These are phyloP conservation scores for Phylloscopus whistleri DNA, from an alignment of 2,113 vertebrate species.

Conservation along the genomic window DNA sequence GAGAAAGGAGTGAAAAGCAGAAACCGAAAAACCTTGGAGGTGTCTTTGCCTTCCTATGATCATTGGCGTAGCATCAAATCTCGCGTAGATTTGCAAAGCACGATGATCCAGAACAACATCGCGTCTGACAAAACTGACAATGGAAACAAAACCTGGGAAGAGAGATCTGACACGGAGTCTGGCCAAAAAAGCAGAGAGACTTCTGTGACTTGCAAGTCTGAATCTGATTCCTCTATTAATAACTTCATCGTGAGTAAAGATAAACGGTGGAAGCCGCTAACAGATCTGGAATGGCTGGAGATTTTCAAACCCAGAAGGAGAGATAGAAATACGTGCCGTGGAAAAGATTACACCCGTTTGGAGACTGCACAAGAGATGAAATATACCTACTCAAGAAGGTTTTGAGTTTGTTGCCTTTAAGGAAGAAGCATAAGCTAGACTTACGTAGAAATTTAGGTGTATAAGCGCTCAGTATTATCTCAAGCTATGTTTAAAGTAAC, in stretches of 20 bases:
- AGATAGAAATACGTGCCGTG: background rate
- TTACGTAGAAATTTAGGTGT: background rate
- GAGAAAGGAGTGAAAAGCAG: background rate
- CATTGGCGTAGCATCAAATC: background rate
- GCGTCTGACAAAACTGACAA: background rate
- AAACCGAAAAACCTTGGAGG: background rate
- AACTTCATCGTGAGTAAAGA: background rate
- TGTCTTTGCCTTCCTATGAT: background rate
- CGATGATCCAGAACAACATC: background rate
- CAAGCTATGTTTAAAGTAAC: background rate
- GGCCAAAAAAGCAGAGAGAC: background rate
- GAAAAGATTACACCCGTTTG: background rate
- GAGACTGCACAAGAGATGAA: background rate
- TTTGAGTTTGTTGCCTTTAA: background rate
- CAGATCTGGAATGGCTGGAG: conserved; percentile 63
- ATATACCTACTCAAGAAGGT: conserved; percentile 28
- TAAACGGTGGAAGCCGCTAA: background rate
- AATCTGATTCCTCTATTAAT: background rate
- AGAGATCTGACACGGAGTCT: background rate
- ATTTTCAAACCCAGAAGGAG: conserved; percentile 58
- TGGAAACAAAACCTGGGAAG: background rate
- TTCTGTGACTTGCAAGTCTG: background rate
- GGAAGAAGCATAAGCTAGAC: background rate
- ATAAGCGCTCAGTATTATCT: background rate
- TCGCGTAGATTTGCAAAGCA: background rate